phyloP scores from a whole-genome alignment of 2,113 vertebrate genomes.

The Cinclus mexicanus region DNA sequence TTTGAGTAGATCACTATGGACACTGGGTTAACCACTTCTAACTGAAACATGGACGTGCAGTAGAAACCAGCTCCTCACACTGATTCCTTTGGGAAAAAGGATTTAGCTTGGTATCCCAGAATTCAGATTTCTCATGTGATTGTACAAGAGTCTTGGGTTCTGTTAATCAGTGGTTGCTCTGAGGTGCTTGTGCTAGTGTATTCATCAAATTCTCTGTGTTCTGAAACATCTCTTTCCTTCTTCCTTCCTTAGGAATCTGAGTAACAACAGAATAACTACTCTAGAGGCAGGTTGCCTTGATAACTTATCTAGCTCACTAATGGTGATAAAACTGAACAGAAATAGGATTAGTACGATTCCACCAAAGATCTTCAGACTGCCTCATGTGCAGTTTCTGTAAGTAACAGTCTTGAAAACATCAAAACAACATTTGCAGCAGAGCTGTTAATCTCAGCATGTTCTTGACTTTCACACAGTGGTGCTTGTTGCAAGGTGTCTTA shows the following conservation, averaged over 20 bases:
- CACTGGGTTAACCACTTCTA: neutral
- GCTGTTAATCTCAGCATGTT: neutral
- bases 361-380: slow-evolving; percentile 90
- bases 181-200: neutral
- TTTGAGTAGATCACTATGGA: neutral
- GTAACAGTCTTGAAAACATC: slow-evolving; percentile 54
- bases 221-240: neutral
- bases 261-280: slow-evolving; percentile 91
- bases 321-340: slow-evolving; percentile 92
- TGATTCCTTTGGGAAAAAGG: neutral
- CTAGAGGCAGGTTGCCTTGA: slow-evolving; percentile 95
- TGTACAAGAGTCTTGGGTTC: neutral
- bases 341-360: slow-evolving; percentile 88
- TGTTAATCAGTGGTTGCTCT: neutral
- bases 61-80: neutral
- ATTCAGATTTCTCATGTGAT: neutral
- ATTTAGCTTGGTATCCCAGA: neutral
- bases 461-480: neutral
- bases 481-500: neutral
- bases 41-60: neutral
- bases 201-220: neutral
- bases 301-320: slow-evolving; percentile 90
- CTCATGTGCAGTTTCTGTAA: slow-evolving; percentile 93
- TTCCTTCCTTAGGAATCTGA: slow-evolving; percentile 85
- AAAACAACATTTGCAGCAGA: neutral